Conservation (phyloP, 2,888 invertebrate species). For the Eilema sororculum region DNA sequence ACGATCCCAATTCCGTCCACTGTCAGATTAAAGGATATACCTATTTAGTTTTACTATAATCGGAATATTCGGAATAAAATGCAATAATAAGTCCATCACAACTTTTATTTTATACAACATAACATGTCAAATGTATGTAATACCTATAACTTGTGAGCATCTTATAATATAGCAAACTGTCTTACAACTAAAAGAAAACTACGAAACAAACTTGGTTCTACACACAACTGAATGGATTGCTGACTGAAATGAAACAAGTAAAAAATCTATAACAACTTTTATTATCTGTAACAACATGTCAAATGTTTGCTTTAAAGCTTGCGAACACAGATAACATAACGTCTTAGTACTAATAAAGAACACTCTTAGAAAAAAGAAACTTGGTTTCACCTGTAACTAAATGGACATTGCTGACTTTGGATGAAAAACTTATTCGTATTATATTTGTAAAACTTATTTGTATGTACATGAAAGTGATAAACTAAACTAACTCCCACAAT, state of each 20-base stretch:
- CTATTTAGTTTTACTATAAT: too few species aligned
- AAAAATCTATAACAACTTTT: conserved; percentile 27
- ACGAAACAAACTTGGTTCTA: background rate
- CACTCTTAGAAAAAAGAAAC: conserved; percentile 45
- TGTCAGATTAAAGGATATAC: too few species aligned
- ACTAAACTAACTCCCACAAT: conserved; percentile 44
- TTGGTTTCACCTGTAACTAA: conserved; percentile 57
- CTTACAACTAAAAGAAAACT: background rate
- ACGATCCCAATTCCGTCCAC: too few species aligned
- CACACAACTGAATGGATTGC: background rate
- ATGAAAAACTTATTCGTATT: conserved; percentile 53
- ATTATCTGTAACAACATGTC: conserved; percentile 40
- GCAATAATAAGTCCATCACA: background rate
- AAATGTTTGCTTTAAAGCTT: conserved; percentile 5
- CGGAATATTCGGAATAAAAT: background rate
- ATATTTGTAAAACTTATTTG: conserved; percentile 16
- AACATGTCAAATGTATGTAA: background rate
- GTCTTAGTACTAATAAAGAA: conserved; percentile 32
- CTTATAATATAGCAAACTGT: background rate
- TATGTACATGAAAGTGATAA: conserved; percentile 29
- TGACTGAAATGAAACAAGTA: conserved; percentile 5
- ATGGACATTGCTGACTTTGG: conserved; percentile 63
- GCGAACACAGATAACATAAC: conserved; percentile 25
- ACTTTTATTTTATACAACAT: background rate
- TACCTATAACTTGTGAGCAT: background rate